A percentile compares a stretch with the other conserved stretches of the same genome.
Conservation (phyloP, 2,113 vertebrate genomes). For the Eptatretus burgeri region DNA sequence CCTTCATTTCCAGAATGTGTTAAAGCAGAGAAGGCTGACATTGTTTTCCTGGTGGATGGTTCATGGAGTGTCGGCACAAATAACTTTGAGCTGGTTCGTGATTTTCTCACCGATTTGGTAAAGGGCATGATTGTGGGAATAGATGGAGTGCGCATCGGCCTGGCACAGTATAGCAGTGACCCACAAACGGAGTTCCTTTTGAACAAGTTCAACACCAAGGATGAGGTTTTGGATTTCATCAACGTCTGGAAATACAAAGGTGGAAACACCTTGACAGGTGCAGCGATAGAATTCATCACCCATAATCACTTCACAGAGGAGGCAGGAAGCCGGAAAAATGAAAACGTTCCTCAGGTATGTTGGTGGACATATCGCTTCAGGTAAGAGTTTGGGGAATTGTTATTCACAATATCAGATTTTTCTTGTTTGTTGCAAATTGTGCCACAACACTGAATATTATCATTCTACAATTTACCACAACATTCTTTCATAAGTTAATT, state of each 20-base stretch:
- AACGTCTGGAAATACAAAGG: slow-evolving; percentile 34
- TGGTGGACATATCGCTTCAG: no score
- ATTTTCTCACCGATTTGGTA: slow-evolving; percentile 13
- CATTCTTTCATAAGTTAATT: no score
- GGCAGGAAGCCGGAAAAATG: slow-evolving; percentile 55
- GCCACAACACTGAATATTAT: no score
- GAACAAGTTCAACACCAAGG: slow-evolving; percentile 41
- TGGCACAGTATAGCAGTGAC: slow-evolving; percentile 13
- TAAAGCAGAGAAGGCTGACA: slow-evolving; percentile 14
- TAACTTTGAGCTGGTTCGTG: slow-evolving; percentile 11
- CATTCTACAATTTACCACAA: no score
- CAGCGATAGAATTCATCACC: slow-evolving; percentile 45
- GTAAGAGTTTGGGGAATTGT: no score
- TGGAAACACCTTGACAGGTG: slow-evolving; percentile 46
- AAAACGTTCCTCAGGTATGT: slow-evolving; percentile 41
- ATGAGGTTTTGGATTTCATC: slow-evolving; percentile 34
- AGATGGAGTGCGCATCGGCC: slow-evolving; percentile 13
- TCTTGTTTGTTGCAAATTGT: no score
- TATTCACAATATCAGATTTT: no score
- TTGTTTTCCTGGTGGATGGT: slow-evolving; percentile 16
- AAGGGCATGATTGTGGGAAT: slow-evolving; percentile 14
- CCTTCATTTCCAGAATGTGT: slow-evolving; percentile 14
- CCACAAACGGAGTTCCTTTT: slow-evolving; percentile 26
- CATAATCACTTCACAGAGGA: slow-evolving; percentile 34
- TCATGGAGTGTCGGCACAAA: slow-evolving; percentile 12